Conservation (phyloP, 2,113 vertebrate genomes). For the Megalops atlanticus region DNA sequence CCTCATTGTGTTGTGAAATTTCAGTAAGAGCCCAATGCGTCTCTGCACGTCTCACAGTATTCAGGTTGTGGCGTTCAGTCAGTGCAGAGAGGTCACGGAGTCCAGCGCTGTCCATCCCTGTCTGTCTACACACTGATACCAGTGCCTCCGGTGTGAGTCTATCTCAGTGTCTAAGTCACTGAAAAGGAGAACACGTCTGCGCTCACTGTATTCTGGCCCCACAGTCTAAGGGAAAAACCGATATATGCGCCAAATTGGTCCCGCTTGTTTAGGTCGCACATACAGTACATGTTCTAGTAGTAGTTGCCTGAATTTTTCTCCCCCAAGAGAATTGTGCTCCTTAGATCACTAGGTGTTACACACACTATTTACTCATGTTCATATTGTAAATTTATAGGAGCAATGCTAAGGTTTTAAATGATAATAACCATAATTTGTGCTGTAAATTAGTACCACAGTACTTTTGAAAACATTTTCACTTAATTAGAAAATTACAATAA, state of each 20-base stretch:
- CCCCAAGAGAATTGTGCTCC: background rate
- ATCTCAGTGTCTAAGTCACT: no score
- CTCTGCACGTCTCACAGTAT: constrained; percentile 54
- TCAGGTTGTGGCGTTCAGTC: constrained; percentile 53
- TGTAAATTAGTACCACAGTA: no score
- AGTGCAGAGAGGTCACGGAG: constrained; percentile 22
- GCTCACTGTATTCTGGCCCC: no score
- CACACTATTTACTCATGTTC: background rate
- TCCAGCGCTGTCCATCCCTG: background rate
- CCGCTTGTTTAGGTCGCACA: background rate
- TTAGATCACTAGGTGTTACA: background rate
- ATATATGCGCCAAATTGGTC: background rate
- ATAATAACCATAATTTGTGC: no score
- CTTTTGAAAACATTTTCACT: no score
- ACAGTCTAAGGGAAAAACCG: background rate
- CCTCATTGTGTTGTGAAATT: constrained; percentile 79
- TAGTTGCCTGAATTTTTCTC: background rate
- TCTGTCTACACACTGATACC: background rate
- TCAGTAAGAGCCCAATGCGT: constrained; percentile 52
- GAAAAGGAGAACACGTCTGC: no score
- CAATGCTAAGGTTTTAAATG: background rate
- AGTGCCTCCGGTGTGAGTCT: no score
- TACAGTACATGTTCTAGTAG: background rate
- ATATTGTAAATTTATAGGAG: background rate
- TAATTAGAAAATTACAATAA: no score